Evolutionary conservation across 2,113 vertebrate genomes (phyloP).

Genomic region (Clarias macrocephalus): DNA sequence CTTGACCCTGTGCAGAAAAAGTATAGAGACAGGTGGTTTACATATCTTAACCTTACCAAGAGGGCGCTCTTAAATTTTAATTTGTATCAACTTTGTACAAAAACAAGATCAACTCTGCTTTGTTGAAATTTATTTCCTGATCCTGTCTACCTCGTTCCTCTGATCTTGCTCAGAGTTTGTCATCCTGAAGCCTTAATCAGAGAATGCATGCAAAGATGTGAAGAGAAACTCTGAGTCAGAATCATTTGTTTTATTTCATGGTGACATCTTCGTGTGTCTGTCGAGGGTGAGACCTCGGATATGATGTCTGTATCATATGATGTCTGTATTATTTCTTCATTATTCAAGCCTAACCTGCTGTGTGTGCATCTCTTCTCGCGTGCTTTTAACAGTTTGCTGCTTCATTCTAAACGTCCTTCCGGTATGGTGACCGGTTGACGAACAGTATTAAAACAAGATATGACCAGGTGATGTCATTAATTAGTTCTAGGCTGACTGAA

Average conservation of each 20-base stretch:
- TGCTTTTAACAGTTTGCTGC: not conserved
- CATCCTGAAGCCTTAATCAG: not conserved
- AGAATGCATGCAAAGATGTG: not conserved
- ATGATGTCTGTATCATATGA: not conserved
- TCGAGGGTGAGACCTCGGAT: not conserved
- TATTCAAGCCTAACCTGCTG: not conserved
- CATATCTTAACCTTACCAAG: not conserved
- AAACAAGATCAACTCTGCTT: too few relatives aligned
- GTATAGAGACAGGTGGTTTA: not conserved
- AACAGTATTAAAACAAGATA: too few relatives aligned
- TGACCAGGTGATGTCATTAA: too few relatives aligned
- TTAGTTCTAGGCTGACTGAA: too few relatives aligned
- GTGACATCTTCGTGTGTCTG: not conserved
- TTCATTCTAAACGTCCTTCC: too few relatives aligned
- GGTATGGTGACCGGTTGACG: too few relatives aligned
- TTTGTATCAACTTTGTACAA: not conserved
- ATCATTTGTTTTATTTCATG: not conserved
- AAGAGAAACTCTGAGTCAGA: not conserved
- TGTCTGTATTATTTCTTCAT: not conserved
- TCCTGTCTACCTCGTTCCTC: not conserved
- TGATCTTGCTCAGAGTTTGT: not conserved
- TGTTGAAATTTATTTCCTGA: not conserved
- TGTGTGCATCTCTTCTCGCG: not conserved
- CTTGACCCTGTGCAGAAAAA: too few relatives aligned
- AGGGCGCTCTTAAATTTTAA: not conserved